phyloP scores from a whole-genome alignment of 2,113 vertebrate species.

The Riparia riparia region DNA sequence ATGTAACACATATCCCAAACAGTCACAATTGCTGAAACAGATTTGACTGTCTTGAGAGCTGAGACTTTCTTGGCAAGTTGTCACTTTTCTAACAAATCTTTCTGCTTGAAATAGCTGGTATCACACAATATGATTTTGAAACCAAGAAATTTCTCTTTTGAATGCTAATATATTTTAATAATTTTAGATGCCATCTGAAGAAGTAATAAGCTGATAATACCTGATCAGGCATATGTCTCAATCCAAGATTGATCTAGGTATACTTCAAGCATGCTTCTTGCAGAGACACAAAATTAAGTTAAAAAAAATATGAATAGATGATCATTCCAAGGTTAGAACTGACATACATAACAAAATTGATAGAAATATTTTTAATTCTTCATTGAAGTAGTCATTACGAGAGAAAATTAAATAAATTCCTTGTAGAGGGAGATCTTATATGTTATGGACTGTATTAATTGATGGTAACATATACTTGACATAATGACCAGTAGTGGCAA shows the following conservation, averaged over 20 bases:
- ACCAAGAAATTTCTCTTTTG: neutral
- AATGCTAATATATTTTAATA: constrained; percentile 18
- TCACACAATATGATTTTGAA: constrained; percentile 14
- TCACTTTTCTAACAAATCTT: constrained; percentile 21
- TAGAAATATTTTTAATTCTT: neutral
- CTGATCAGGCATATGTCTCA: neutral
- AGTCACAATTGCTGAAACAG: constrained; percentile 5
- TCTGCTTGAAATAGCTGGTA: constrained; percentile 14
- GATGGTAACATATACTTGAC: neutral
- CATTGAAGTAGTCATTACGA: neutral
- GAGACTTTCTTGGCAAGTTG: constrained; percentile 51
- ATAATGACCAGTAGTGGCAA: neutral
- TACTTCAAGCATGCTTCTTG: neutral
- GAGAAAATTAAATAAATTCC: neutral
- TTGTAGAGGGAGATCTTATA: neutral
- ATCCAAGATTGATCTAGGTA: neutral
- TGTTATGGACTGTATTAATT: neutral
- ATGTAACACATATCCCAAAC: neutral
- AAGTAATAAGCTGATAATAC: neutral
- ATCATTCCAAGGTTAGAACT: neutral
- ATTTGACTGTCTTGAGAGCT: constrained; percentile 28
- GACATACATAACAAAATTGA: neutral
- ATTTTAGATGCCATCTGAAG: neutral
- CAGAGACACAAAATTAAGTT: neutral
- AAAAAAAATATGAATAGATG: neutral